Percentiles rank a stretch among this genome's conserved stretches.
Evolutionary conservation across 1,140 invertebrate genomes (phyloP).

Genomic region (Lepidostoma basale): DNA sequence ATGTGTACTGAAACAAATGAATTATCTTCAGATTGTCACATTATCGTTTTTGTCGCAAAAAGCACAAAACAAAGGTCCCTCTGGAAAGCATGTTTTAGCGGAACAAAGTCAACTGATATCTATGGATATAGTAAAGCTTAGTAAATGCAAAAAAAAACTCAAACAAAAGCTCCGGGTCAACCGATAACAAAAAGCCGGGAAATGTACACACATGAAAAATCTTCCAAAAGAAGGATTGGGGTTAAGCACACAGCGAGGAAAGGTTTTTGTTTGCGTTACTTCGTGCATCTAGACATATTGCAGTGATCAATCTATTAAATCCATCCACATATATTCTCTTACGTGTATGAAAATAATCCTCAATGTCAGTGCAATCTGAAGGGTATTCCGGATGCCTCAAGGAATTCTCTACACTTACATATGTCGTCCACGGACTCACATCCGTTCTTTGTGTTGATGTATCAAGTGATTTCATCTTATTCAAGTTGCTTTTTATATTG

Average conservation of each 20-base stretch:
- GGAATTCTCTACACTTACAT: too few species aligned
- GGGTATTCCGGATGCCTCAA: too few species aligned
- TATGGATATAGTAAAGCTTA: slow-evolving; percentile 13
- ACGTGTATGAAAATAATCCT: too few species aligned
- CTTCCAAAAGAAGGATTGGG: slow-evolving; percentile 17
- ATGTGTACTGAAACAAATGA: too few species aligned
- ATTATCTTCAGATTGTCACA: too few species aligned
- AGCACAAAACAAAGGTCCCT: neutral
- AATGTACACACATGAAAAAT: slow-evolving; percentile 25
- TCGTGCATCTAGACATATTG: slow-evolving; percentile 23
- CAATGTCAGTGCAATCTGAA: too few species aligned
- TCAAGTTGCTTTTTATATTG: too few species aligned
- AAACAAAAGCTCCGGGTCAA: slow-evolving; percentile 28
- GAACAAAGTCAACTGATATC: slow-evolving; percentile 10
- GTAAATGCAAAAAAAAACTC: slow-evolving; percentile 28
- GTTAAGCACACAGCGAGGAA: slow-evolving; percentile 16
- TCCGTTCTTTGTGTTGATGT: too few species aligned
- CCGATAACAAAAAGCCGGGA: slow-evolving; percentile 17
- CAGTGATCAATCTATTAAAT: slow-evolving; percentile 23
- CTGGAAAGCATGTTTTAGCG: neutral
- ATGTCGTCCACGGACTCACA: too few species aligned
- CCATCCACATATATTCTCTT: too few species aligned
- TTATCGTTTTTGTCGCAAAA: neutral
- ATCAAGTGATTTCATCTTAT: too few species aligned
- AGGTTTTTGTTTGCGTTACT: slow-evolving; percentile 16